A percentile compares a stretch with the other conserved stretches of the same genome.
Evolutionary conservation across 1,140 invertebrate species (phyloP).

Genomic region (Brachionus paranguensis): DNA sequence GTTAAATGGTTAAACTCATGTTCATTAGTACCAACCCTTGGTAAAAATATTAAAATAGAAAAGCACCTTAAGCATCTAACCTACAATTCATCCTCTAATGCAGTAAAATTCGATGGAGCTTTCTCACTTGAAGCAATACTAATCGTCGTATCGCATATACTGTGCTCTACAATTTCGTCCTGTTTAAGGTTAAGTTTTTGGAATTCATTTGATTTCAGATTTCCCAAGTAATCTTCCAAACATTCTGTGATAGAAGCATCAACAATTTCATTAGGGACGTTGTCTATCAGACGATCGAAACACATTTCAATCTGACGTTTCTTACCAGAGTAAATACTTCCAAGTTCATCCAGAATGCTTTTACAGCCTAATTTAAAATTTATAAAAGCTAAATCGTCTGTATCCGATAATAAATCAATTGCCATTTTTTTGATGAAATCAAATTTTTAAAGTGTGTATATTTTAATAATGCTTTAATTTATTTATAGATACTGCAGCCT

Average conservation of each 20-base stretch:
- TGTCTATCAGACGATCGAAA: not conserved
- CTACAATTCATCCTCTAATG: not conserved
- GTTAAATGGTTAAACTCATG: conserved; percentile 1
- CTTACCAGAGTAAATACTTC: not conserved
- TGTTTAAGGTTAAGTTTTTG: not conserved
- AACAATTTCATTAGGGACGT: conserved; percentile 1
- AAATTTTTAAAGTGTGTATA: not conserved
- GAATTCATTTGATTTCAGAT: not conserved
- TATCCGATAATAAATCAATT: not conserved
- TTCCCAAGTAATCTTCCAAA: not conserved
- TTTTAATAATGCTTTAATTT: too few relatives aligned
- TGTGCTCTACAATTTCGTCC: not conserved
- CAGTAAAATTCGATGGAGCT: not conserved
- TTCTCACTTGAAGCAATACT: conserved; percentile 8
- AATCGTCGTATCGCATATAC: conserved; percentile 7
- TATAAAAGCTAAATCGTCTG: not conserved
- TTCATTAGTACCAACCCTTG: not conserved
- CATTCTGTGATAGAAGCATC: not conserved
- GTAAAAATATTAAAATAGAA: not conserved
- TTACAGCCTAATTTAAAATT: not conserved
- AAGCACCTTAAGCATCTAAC: not conserved
- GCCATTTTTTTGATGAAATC: not conserved
- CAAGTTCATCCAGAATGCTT: not conserved
- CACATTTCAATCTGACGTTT: conserved; percentile 21
- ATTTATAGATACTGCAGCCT: too few relatives aligned